Conservation (phyloP, 2,888 invertebrate genomes). For the Chrysolina haemoptera region DNA sequence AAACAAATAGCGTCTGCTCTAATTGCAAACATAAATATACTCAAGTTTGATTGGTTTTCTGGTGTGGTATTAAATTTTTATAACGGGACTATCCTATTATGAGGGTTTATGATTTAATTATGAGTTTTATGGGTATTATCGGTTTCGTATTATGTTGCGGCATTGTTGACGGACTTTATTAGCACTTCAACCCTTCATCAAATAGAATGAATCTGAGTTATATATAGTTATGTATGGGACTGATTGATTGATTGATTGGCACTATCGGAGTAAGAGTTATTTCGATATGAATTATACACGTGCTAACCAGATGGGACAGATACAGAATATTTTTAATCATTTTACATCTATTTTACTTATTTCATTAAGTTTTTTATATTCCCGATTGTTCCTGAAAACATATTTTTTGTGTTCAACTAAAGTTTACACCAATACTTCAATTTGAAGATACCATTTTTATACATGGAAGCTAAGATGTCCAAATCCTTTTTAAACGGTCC, state of each 20-base stretch:
- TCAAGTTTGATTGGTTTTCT: conserved; percentile 45
- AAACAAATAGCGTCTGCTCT: conserved; percentile 45
- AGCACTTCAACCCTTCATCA: conserved; percentile 19
- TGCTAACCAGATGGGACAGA: too few relatives aligned
- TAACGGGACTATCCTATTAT: conserved; percentile 42
- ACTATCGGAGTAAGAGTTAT: neutral
- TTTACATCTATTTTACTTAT: too few relatives aligned
- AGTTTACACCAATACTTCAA: too few relatives aligned
- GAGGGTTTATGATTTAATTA: conserved; percentile 47
- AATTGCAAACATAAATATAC: conserved; percentile 48
- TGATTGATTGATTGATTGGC: conserved; percentile 13
- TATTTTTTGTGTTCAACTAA: too few relatives aligned
- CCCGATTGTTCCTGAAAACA: too few relatives aligned
- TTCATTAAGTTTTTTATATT: too few relatives aligned
- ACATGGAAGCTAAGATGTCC: too few relatives aligned
- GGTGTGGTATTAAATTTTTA: conserved; percentile 40
- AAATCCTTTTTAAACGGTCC: too few relatives aligned
- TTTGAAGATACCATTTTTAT: too few relatives aligned
- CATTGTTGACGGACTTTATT: conserved; percentile 37
- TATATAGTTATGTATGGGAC: conserved; percentile 25
- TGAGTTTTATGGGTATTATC: conserved; percentile 41
- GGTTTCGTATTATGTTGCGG: conserved; percentile 36
- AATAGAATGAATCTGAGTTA: conserved; percentile 28
- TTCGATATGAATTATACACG: too few relatives aligned
- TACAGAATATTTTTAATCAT: too few relatives aligned